Percentiles rank a stretch among this genome's conserved stretches.
phyloP scores from a whole-genome alignment of 2,113 vertebrate genomes.

The Lepisosteus osseus region DNA sequence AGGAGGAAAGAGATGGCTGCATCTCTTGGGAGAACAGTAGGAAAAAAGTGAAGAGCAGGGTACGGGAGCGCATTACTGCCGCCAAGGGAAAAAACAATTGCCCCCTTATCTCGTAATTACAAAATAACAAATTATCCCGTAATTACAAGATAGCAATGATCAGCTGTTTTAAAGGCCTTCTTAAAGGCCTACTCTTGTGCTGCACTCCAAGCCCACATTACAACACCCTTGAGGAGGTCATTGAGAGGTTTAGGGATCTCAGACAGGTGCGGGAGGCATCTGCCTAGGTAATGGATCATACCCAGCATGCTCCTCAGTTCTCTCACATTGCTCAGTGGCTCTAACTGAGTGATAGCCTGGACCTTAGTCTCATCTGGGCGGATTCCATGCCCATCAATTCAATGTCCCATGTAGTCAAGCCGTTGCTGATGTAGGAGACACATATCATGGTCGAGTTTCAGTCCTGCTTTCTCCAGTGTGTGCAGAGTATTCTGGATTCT shows the following conservation, averaged over 20 bases:
- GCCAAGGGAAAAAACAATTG: no score
- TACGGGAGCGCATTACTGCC: no score
- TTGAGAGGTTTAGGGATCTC: conserved; percentile 1
- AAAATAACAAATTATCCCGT: no score
- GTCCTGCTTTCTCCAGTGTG: background rate
- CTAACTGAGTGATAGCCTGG: background rate
- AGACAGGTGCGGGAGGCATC: conserved; percentile 8
- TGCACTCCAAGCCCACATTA: no score
- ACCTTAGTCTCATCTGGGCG: background rate
- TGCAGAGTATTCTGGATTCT: background rate
- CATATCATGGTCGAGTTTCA: background rate
- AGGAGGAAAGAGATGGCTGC: no score
- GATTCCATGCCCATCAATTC: background rate
- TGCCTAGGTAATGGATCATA: conserved; percentile 15
- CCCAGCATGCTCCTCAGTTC: conserved; percentile 8
- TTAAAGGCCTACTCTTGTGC: no score
- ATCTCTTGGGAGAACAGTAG: no score
- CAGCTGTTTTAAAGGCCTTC: no score
- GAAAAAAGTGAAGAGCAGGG: no score
- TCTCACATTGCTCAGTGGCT: background rate
- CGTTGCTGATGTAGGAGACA: background rate
- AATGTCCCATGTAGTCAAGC: background rate
- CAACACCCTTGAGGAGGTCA: conserved; percentile 12
- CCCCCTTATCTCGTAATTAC: no score
- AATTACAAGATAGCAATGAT: no score